Conservation (phyloP, 2,797 vertebrate species). For the Xenentodon cancila region DNA sequence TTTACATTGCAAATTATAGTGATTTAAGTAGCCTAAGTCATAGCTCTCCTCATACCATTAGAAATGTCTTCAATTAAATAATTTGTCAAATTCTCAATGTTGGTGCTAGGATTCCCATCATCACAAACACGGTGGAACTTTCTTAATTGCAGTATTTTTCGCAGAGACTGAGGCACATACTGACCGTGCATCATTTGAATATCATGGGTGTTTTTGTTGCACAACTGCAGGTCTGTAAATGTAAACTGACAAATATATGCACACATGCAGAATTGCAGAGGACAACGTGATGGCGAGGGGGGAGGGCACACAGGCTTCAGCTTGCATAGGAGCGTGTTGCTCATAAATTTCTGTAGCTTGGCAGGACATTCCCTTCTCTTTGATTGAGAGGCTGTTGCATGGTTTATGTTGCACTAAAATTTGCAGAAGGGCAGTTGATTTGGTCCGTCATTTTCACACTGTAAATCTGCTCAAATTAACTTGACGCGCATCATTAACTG, state of each 20-base stretch:
- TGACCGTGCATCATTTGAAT: constrained; percentile 8
- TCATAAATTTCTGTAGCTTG: constrained; percentile 58
- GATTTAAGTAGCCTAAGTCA: too few relatives aligned
- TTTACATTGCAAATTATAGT: too few relatives aligned
- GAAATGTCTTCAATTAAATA: too few relatives aligned
- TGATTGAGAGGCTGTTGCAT: constrained; percentile 61
- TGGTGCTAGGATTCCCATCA: not conserved
- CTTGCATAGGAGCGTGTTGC: constrained; percentile 11
- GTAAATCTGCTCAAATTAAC: constrained; percentile 46
- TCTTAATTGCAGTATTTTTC: not conserved
- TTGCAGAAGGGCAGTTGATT: constrained; percentile 20
- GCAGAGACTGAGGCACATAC: not conserved
- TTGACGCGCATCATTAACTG: not conserved
- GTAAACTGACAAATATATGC: not conserved
- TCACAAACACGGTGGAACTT: not conserved
- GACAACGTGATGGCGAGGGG: not conserved
- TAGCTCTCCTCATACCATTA: too few relatives aligned
- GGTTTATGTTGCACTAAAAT: constrained; percentile 57
- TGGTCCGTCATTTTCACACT: constrained; percentile 50
- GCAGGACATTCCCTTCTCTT: not conserved
- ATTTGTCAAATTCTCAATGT: too few relatives aligned
- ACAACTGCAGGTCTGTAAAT: not conserved
- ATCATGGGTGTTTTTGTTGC: not conserved
- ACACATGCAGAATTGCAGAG: not conserved
- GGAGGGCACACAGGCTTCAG: constrained; percentile 12